Conservation (phyloP, 2,797 vertebrate species). For the Chelmon rostratus region DNA sequence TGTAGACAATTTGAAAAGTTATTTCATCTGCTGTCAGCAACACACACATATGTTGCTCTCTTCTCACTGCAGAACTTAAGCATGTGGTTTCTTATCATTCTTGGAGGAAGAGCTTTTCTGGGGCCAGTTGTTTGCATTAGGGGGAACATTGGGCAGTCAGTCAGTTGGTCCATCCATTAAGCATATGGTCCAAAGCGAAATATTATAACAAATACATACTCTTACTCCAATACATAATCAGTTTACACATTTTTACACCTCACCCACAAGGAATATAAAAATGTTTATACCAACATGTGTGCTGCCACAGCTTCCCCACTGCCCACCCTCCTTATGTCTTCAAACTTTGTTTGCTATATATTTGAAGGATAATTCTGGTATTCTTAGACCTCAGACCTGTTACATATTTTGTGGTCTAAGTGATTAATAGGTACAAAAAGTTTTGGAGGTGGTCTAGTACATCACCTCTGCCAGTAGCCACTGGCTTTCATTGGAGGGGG, state of each 20-base stretch:
- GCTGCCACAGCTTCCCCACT: too few species aligned
- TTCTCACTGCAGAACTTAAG: not conserved
- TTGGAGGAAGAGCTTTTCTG: conserved; percentile 2
- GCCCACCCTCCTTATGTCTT: too few species aligned
- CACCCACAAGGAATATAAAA: not conserved
- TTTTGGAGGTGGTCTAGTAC: too few species aligned
- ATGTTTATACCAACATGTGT: too few species aligned
- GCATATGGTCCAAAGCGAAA: too few species aligned
- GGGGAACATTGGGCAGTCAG: not conserved
- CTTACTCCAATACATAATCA: not conserved
- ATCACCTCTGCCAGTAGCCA: too few species aligned
- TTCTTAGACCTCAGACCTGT: too few species aligned
- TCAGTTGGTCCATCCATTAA: not conserved
- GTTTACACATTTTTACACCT: not conserved
- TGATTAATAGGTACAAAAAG: too few species aligned
- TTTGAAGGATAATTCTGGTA: too few species aligned
- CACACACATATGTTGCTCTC: not conserved
- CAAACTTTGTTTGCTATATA: too few species aligned
- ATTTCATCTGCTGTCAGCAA: conserved; percentile 31
- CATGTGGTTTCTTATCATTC: conserved; percentile 9
- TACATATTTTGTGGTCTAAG: too few species aligned
- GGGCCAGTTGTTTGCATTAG: not conserved
- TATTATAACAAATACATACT: not conserved
- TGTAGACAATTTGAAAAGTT: conserved; percentile 16
- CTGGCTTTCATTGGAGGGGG: too few species aligned